phyloP scores from a whole-genome alignment of 2,888 invertebrate species.

The Tipula helvola region DNA sequence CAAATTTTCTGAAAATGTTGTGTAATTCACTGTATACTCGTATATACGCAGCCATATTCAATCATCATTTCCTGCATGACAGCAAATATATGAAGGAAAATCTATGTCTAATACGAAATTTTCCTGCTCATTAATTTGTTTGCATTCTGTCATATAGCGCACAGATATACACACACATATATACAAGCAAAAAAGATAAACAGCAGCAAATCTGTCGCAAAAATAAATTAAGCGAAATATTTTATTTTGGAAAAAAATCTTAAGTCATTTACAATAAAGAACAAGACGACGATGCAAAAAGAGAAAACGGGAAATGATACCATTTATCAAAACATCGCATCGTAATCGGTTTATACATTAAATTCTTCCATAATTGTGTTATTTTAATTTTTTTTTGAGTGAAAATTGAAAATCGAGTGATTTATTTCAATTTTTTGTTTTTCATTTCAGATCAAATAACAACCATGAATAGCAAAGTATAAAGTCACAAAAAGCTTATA shows the following conservation, averaged over 20 bases:
- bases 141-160: neutral
- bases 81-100: neutral
- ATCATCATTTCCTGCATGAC: neutral
- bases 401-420: neutral
- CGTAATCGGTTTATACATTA: neutral
- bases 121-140: neutral
- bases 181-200: neutral
- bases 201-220: neutral
- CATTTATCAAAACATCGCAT: neutral
- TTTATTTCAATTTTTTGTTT: neutral
- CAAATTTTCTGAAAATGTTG: neutral
- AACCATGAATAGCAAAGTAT: neutral
- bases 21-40: neutral
- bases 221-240: neutral
- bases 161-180: too few relatives aligned
- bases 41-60: neutral
- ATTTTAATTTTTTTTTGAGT: neutral
- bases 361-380: neutral
- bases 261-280: neutral
- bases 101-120: neutral
- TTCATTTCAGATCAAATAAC: neutral
- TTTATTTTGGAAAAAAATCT: neutral
- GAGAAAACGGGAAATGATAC: neutral
- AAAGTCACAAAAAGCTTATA: neutral
- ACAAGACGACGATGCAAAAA: neutral